These are phyloP conservation scores for Chymomyza caudatula DNA, from an alignment of 2,888 invertebrate genomes.

Conservation along the genomic window DNA sequence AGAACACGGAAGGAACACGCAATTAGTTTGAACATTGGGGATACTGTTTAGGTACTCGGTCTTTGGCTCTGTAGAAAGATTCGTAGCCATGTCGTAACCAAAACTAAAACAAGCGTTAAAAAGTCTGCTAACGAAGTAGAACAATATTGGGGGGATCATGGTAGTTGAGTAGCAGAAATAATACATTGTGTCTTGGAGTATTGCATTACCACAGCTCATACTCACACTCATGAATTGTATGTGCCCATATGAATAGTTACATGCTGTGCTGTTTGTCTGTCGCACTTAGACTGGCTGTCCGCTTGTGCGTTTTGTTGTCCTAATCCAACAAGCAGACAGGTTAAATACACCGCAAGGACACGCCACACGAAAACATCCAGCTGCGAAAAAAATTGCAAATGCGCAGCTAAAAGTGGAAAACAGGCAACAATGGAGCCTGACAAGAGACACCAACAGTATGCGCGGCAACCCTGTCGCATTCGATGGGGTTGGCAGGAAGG, in stretches of 20 bases:
- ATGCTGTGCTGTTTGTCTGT: slow-evolving; percentile 59
- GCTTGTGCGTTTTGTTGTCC: slow-evolving; percentile 41
- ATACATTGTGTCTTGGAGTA: slow-evolving; percentile 32
- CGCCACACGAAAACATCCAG: slow-evolving; percentile 36
- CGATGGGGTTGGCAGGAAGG: background rate
- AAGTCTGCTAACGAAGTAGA: slow-evolving; percentile 68
- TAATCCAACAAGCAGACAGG: slow-evolving; percentile 76
- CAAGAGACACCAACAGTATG: slow-evolving; percentile 49
- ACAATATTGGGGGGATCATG: slow-evolving; percentile 20
- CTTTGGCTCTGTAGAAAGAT: slow-evolving; percentile 12
- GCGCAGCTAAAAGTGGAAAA: slow-evolving; percentile 25
- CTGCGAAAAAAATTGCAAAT: slow-evolving; percentile 45
- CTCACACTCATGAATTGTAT: slow-evolving; percentile 27
- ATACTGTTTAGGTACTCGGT: too few species aligned
- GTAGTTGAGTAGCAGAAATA: slow-evolving; percentile 10
- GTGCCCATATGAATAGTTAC: slow-evolving; percentile 66
- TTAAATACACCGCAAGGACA: slow-evolving; percentile 76
- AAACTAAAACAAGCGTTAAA: slow-evolving; percentile 73
- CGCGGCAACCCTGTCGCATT: slow-evolving; percentile 39
- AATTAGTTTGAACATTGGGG: too few species aligned
- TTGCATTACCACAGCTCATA: slow-evolving; percentile 54
- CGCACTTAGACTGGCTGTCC: slow-evolving; percentile 18
- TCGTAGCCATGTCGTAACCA: slow-evolving; percentile 39
- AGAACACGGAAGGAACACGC: too few species aligned
- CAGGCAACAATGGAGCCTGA: slow-evolving; percentile 3